phyloP scores from a whole-genome alignment of 2,797 vertebrate genomes.

The Melanogrammus aeglefinus region DNA sequence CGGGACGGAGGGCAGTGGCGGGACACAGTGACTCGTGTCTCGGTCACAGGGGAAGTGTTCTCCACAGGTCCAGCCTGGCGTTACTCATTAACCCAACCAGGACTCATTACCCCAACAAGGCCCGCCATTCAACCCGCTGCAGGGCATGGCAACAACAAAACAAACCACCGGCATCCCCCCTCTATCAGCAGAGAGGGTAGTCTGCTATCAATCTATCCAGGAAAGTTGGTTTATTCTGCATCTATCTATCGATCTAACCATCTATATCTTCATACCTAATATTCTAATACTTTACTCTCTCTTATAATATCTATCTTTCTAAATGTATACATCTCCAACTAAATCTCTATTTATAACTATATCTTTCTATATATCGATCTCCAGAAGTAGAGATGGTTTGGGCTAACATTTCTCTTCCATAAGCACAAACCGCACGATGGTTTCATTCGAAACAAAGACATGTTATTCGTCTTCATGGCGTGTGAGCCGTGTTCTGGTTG shows the following conservation, averaged over 20 bases:
- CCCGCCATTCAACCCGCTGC: slow-evolving; percentile 26
- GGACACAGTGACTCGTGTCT: background rate
- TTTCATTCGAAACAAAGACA: background rate
- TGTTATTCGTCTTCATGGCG: background rate
- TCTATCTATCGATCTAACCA: too few species aligned
- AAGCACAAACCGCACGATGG: background rate
- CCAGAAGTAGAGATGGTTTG: background rate
- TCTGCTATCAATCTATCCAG: background rate
- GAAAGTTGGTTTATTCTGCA: too few species aligned
- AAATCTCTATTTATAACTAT: background rate
- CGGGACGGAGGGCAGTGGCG: background rate
- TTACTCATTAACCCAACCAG: slow-evolving; percentile 51
- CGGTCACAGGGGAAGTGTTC: slow-evolving; percentile 4
- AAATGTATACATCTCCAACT: too few species aligned
- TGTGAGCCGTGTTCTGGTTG: background rate
- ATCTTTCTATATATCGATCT: background rate
- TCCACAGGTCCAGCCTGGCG: slow-evolving; percentile 31
- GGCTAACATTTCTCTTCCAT: background rate
- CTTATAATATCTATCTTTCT: too few species aligned
- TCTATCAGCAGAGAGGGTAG: background rate
- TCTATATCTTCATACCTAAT: too few species aligned
- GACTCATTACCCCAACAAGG: slow-evolving; percentile 21
- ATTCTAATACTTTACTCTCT: too few species aligned
- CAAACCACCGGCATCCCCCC: background rate
- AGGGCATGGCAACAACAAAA: too few species aligned